Evolutionary conservation across 2,888 invertebrate genomes (phyloP), one percentile per base, ranked within the genome.

Genomic region (Argyra leucocephala): DNA sequence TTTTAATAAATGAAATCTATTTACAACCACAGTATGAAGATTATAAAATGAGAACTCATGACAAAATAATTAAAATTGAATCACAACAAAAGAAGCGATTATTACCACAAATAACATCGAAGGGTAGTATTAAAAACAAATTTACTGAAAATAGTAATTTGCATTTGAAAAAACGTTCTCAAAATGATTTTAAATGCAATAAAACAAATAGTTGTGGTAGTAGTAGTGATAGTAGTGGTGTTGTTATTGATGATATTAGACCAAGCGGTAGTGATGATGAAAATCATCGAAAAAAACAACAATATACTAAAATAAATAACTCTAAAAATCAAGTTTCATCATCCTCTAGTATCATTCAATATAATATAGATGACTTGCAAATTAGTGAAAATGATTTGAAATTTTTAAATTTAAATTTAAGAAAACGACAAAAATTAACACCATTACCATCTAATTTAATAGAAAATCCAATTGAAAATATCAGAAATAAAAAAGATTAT

Each of bases 371-470:
- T 68, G 73, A 74, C 24, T 68, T 78, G 66, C 76, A 73, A 63
- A 68, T 80, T 7, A 78, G 74, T 69, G 76, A 75, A 73, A 76
- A 74, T 68, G 80, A 80, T 73, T 73, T 79, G 23, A 75, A 76
- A 66, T 78, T 78, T 70, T 71, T 79, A 65, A 79, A 79, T 70
- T 70, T 78, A 67, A 78, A 74, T 72, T 72, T 77, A 70, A 72
- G 77, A 64, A 78, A 76, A 63, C 76, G 77, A 37, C 26, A 24
- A 61, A 61, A 61, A 24, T 6, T 61, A n/a, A 12, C 31, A 21
- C 22, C 7, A 22, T 12, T 9, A 57, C n/a, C 57, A 57, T n/a
- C n/a, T n/a, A n/a, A n/a, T n/a, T n/a, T 10, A 37, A n/a, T n/a
- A n/a, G n/a, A n/a, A n/a, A n/a, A n/a, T n/a, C n/a, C n/a, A n/a